Evolutionary conservation across 1,140 invertebrate species (phyloP).

Genomic region (Ceratina calcarata): DNA sequence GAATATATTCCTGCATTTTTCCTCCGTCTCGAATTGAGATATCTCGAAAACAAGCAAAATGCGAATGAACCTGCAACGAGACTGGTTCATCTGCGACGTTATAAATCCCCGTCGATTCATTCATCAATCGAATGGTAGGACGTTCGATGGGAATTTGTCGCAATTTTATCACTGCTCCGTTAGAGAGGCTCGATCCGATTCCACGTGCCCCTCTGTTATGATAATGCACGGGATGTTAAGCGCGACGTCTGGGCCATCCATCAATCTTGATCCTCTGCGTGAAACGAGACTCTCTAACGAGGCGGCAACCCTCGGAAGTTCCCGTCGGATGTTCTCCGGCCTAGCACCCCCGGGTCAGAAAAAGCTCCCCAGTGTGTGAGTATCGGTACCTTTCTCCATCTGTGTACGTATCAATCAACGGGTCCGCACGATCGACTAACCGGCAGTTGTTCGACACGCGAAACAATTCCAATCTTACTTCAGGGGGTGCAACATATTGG

Average conservation of each 20-base stretch:
- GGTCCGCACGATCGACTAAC: slow-evolving; percentile 12
- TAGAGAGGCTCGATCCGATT: no score
- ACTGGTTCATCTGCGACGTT: no score
- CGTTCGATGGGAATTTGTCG: neutral
- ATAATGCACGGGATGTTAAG: slow-evolving; percentile 17
- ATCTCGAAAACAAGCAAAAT: no score
- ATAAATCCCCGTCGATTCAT: no score
- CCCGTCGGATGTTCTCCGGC: slow-evolving; percentile 29
- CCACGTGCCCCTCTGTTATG: neutral
- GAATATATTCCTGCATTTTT: no score
- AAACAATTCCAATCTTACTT: neutral
- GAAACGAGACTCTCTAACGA: slow-evolving; percentile 5
- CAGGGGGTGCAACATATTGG: no score
- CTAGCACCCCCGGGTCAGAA: slow-evolving; percentile 1
- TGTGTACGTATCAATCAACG: slow-evolving; percentile 23
- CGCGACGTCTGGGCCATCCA: slow-evolving; percentile 19
- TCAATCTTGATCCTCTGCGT: slow-evolving; percentile 33
- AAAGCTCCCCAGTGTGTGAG: slow-evolving; percentile 26
- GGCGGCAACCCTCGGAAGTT: slow-evolving; percentile 16
- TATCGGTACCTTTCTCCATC: slow-evolving; percentile 26
- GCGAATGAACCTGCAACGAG: no score
- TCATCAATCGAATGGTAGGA: neutral
- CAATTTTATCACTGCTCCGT: slow-evolving; percentile 2
- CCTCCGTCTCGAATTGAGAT: no score
- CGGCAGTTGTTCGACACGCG: neutral